Base-by-base conservation (phyloP, 2,888 invertebrate genomes). In the Piscicola geometra region DNA sequence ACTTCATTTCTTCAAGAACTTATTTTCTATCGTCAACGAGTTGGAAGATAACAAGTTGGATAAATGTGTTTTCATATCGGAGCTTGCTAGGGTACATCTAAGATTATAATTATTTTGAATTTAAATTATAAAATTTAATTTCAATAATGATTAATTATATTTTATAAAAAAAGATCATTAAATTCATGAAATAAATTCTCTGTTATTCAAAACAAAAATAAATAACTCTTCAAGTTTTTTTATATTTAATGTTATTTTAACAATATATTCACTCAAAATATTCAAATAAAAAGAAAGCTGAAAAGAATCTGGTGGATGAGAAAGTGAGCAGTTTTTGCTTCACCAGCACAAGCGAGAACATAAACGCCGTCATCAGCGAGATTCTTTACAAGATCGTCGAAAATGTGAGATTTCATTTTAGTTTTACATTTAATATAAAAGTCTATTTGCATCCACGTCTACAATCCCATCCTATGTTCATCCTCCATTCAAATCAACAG, bases 11-110 rank as follows among this genome's bases (percentile, higher is more conserved):
- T 30, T 30, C 18, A 32, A 76, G 76, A 76, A 66, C 30, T 47
- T 76, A 25, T 76, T 71, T 41, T 71, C 71, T 18, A 71, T 76
- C 33, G 71, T 69, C 18, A 76, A 76, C 64, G 76, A 76, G 41
- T 47, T 76, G 12, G 76, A 76, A 32, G 76, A 76, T 60, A 76
- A 76, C 71, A 76, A 76, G 52, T 32, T 76, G 60, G 76, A 76
- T 66, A 76, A 76, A 64, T 71, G 66, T 52, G 35, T 60, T n/a
- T 21, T 76, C n/a, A 60, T 68, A 30, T 33, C 71, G 2, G 76
- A 76, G 52, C 71, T 76, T 15, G 64, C 60, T 9, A 71, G 70
- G 71, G 76, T 76, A 0, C 32, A 36, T 25, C 18, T 21, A n/a
- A n/a, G n/a, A n/a, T n/a, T n/a, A n/a, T n/a, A n/a, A n/a, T n/a